These are phyloP conservation scores for Polietes domitor DNA, from an alignment of 2,888 invertebrate genomes.

Conservation along the genomic window DNA sequence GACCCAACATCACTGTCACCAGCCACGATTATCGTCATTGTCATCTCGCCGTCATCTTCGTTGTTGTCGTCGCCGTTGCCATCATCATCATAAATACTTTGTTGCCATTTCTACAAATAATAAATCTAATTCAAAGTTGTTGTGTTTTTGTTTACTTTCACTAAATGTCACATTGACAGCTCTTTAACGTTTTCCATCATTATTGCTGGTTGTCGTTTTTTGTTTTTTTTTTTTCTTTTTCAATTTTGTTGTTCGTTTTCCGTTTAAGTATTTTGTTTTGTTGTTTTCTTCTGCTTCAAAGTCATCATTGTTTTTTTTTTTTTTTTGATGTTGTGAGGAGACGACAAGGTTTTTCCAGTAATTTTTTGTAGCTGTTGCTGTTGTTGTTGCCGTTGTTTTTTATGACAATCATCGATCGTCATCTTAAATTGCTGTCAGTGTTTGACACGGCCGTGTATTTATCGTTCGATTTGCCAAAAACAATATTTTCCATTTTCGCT, in stretches of 20 bases:
- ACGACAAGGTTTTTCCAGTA: conserved; percentile 30
- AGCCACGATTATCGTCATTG: background rate
- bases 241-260: conserved; percentile 34
- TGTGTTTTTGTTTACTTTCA: conserved; percentile 60
- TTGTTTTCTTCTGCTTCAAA: conserved; percentile 30
- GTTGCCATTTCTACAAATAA: conserved; percentile 56
- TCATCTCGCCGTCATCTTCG: background rate
- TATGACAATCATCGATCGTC: conserved; percentile 79
- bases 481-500: conserved; percentile 30
- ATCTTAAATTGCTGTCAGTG: conserved; percentile 71
- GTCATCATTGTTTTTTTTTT: conserved; percentile 45
- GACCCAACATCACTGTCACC: conserved; percentile 11
- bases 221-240: background rate
- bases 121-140: conserved; percentile 65
- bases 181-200: conserved; percentile 64
- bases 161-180: conserved; percentile 66
- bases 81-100: conserved; percentile 30
- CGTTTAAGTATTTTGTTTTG: conserved; percentile 45
- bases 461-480: conserved; percentile 60
- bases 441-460: conserved; percentile 57
- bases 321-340: too few species aligned
- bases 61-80: background rate
- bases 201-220: conserved; percentile 42
- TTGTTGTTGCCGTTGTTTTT: conserved; percentile 35
- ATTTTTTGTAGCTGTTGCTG: conserved; percentile 13